Evolutionary conservation across 2,113 vertebrate species (phyloP), one percentile per base, ranked within the genome.

Genomic region (Myrmophylax atrothorax): DNA sequence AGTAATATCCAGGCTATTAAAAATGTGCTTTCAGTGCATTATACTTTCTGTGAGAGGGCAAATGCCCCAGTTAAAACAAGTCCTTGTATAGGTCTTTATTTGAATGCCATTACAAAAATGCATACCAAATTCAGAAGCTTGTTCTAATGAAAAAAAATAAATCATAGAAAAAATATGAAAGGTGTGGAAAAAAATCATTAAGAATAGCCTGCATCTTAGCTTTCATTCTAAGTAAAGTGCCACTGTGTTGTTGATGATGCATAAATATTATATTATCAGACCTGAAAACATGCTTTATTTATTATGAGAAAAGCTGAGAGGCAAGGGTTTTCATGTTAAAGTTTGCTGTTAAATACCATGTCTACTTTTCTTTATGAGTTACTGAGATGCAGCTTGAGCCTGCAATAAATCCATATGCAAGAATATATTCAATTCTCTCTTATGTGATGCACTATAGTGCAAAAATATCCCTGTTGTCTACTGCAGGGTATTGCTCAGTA

Each of bases 1-100:
- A 56, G 33, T 90, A 89, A 47, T 66, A 81, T 68, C 86, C 33
- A 29, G 31, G 59, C 33, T 95, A 38, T 97, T 97, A 94, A 90
- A 91, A 22, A 16, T 47, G 25, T 40, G 47, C 25, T 80, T 24
- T 35, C 80, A 90, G 22, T 50, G n/a, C 3, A 2, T 31, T 73
- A 83, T 50, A 16, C 14, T 14, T 55, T 77, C 25, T 78, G 24
- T 52, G 49, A 15, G 31, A 91, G 63, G 68, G 58, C 12, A 76
- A 84, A 93, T 84, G 31, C 31, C 47, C 3, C 47, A 44, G 24
- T 62, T 87, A 77, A 78, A 49, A 38, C 10, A 47, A 88, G 82
- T 79, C 58, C 53, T 94, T 92, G 35, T 23, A 37, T 23, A 75
- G 10, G 13, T 67, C 17, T 92, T 81, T 12, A 10, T n/a, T 24